Base-by-base conservation (phyloP, 2,888 invertebrate genomes). In the Aleiodes testaceus region DNA sequence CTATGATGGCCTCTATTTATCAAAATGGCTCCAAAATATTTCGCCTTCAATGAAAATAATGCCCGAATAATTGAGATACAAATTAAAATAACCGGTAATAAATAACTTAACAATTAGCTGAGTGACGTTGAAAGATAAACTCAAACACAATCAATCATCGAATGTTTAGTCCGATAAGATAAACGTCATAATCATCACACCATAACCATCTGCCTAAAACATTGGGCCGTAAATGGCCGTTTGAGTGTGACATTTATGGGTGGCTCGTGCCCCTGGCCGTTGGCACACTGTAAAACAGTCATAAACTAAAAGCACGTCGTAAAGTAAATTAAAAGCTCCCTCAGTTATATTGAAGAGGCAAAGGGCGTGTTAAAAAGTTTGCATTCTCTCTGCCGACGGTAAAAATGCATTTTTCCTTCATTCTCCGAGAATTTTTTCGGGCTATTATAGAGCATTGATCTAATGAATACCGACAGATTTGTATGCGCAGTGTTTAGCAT, bases 1-100 rank as follows among this genome's bases (percentile, higher is more conserved):
- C 89, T 89, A 90, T 89, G 89, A 90, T 90, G 90, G 90, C 90
- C 88, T 89, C 89, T 88, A 90, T 89, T 89, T 87, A 89, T 89
- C 89, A 89, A 89, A 88, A 90, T 90, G 90, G 90, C 90, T 88
- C 84, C 87, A 78, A 26, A 26, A 5, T n/a, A n/a, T 26, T 26
- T 26, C 26, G 3, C 26, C 26, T 2, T 26, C 3, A 26, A 26
- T 26, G 3, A 26, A 26, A 26, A 26, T 5, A 26, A 26, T n/a
- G n/a, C n/a, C n/a, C n/a, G n/a, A n/a, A n/a, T n/a, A n/a, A n/a
- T n/a, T n/a, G n/a, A n/a, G n/a, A n/a, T n/a, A n/a, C n/a, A n/a
- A n/a, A n/a, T n/a, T n/a, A n/a, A n/a, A n/a, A n/a, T n/a, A n/a
- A n/a, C n/a, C n/a, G n/a, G n/a, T 26, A 36, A 36, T 36, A 36